Conservation (phyloP, 2,797 vertebrate genomes). For the Anguilla marmorata region DNA sequence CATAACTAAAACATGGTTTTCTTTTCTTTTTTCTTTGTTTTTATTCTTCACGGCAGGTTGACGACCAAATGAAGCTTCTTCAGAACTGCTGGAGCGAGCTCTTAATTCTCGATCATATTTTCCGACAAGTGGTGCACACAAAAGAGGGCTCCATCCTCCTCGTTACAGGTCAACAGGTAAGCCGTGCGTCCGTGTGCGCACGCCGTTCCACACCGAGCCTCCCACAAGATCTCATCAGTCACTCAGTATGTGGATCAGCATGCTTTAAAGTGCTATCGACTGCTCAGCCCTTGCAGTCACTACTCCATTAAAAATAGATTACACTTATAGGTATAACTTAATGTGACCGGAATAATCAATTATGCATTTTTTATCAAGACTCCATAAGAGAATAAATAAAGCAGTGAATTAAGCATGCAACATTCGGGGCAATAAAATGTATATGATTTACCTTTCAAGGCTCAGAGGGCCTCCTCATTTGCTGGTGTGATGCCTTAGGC, state of each 20-base stretch:
- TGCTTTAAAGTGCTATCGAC: constrained; percentile 65
- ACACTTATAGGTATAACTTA: constrained; percentile 61
- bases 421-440: constrained; percentile 42
- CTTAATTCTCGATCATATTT: constrained; percentile 96
- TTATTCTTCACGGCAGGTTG: constrained; percentile 77
- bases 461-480: constrained; percentile 48
- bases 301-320: constrained; percentile 68
- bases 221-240: constrained; percentile 49
- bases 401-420: constrained; percentile 51
- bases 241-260: constrained; percentile 51
- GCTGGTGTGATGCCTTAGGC: constrained; percentile 59
- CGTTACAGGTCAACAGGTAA: constrained; percentile 97
- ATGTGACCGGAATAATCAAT: constrained; percentile 66
- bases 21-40: constrained; percentile 39
- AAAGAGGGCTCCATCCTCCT: constrained; percentile 95
- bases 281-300: constrained; percentile 46
- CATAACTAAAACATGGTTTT: constrained; percentile 32
- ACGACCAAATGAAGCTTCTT: constrained; percentile 99
- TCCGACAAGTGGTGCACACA: constrained; percentile 93
- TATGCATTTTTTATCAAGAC: constrained; percentile 53
- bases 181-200: constrained; percentile 41
- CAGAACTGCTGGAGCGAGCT: constrained; percentile 99
- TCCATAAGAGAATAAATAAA: constrained; percentile 54
- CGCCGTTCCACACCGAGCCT: not conserved
- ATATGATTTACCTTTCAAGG: constrained; percentile 57